A percentile compares a stretch with the other conserved stretches of the same genome.
phyloP scores from a whole-genome alignment of 2,113 vertebrate species.

The Dicrurus megarhynchus region DNA sequence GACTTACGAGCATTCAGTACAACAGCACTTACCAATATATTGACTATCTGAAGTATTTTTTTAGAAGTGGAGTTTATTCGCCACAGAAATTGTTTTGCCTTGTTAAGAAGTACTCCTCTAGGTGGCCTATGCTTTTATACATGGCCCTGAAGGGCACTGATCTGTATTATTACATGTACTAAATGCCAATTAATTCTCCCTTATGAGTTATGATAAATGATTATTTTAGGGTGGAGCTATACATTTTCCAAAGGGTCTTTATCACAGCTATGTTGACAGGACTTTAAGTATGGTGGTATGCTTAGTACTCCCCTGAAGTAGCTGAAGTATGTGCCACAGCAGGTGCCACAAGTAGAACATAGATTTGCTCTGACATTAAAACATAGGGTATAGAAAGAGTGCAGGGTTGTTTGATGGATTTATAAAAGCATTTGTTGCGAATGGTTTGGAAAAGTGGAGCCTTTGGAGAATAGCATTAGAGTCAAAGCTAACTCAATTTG shows the following conservation, averaged over 20 bases:
- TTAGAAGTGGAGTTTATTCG: neutral
- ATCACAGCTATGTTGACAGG: constrained; percentile 39
- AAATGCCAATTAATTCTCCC: constrained; percentile 36
- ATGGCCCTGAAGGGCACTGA: neutral
- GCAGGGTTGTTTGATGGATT: neutral
- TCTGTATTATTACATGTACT: neutral
- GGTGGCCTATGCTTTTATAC: neutral
- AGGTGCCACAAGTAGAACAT: constrained; percentile 24
- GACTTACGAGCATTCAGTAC: neutral
- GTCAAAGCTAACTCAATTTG: neutral
- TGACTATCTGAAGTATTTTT: neutral
- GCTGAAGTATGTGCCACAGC: constrained; percentile 39
- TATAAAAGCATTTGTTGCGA: neutral
- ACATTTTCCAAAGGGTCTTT: constrained; percentile 52
- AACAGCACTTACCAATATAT: neutral
- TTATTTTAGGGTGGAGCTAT: constrained; percentile 15
- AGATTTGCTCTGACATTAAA: constrained; percentile 38
- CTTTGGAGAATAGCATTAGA: neutral
- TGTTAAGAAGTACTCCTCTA: neutral
- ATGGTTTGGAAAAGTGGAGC: neutral
- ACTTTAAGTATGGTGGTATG: constrained; percentile 15
- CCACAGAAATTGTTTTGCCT: neutral
- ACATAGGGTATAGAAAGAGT: neutral
- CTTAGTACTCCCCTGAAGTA: constrained; percentile 21
- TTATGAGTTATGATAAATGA: constrained; percentile 12